phyloP scores from a whole-genome alignment of 2,113 vertebrate genomes.

The Patagioenas fasciata region DNA sequence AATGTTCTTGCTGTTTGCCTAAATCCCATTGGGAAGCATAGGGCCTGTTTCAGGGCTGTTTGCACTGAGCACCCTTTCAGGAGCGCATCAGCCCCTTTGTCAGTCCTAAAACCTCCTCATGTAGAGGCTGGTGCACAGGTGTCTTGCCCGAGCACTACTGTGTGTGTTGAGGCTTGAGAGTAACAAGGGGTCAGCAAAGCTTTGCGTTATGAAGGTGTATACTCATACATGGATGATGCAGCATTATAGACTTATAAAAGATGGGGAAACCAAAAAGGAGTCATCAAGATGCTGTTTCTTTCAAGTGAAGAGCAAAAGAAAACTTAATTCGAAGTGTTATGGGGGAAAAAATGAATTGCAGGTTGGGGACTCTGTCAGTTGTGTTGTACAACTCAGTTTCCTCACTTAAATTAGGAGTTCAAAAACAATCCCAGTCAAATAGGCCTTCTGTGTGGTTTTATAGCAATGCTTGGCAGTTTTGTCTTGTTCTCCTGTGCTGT shows the following conservation, averaged over 20 bases:
- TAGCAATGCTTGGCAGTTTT: background rate
- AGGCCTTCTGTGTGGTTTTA: background rate
- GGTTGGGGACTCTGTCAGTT: background rate
- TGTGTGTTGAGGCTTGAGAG: fast-evolving
- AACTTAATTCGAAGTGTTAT: background rate
- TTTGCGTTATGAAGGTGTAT: background rate
- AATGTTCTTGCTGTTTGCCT: background rate
- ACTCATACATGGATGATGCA: fast-evolving
- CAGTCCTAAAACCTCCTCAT: background rate
- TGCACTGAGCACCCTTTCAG: too few relatives aligned
- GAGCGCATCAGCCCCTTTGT: background rate
- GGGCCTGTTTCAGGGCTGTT: background rate
- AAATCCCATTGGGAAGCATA: background rate
- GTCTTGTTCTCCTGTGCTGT: fast-evolving
- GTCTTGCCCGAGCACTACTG: fast-evolving
- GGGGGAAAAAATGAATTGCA: background rate
- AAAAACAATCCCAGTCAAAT: fast-evolving
- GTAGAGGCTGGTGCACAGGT: fast-evolving
- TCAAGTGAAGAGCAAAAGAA: background rate
- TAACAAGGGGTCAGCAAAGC: background rate
- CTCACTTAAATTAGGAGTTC: background rate
- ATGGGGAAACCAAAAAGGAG: background rate
- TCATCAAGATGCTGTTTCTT: fast-evolving
- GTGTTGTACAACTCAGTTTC: background rate
- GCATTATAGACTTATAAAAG: fast-evolving